Evolutionary conservation across 1,140 invertebrate species (phyloP).

Genomic region (Ooceraea biroi): DNA sequence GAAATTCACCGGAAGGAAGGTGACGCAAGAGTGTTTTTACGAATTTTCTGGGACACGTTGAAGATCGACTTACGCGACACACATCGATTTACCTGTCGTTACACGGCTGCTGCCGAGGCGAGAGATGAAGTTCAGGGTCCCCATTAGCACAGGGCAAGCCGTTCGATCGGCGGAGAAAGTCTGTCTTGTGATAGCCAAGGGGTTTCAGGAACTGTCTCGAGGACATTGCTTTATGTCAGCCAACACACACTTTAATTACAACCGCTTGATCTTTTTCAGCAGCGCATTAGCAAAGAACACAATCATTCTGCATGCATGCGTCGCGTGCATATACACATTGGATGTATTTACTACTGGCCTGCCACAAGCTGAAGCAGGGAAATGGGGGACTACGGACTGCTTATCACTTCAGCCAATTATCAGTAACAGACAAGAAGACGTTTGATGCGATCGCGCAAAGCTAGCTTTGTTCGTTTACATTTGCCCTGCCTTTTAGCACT

Average conservation of each 20-base stretch:
- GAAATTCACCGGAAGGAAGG: background rate
- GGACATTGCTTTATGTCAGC: slow-evolving; percentile 65
- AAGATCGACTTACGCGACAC: background rate
- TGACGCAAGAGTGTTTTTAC: background rate
- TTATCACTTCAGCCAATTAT: background rate
- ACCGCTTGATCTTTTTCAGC: slow-evolving; percentile 8
- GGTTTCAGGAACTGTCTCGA: slow-evolving; percentile 57
- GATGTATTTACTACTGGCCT: background rate
- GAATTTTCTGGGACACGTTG: background rate
- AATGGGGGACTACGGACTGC: background rate
- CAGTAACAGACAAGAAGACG: background rate
- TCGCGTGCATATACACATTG: background rate
- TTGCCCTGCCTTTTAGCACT: no score
- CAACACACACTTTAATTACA: slow-evolving; percentile 12
- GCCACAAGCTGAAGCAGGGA: background rate
- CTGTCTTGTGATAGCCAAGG: slow-evolving; percentile 44
- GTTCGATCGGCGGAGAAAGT: slow-evolving; percentile 49
- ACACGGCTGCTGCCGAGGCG: slow-evolving; percentile 27
- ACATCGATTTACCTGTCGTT: slow-evolving; percentile 53
- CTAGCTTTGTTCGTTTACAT: no score
- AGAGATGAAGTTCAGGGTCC: slow-evolving; percentile 53
- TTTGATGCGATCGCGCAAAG: no score
- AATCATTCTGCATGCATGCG: background rate
- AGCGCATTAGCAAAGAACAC: background rate
- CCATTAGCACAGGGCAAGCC: background rate